Evolutionary conservation across 37 sponge, comb jelly and placozoan genomes (phyloP).

Genomic region (Tethya wilhelma): DNA sequence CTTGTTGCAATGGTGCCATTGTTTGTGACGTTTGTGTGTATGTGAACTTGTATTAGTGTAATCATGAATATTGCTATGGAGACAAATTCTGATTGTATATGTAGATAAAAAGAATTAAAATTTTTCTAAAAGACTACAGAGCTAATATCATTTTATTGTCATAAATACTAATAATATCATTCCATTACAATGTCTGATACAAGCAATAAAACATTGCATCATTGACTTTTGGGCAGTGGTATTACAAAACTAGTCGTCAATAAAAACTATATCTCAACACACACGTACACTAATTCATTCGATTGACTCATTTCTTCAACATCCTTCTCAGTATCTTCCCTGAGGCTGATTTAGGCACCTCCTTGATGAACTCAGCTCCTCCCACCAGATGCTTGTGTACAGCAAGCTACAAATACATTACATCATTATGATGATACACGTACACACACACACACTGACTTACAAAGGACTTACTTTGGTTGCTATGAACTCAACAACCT

Average conservation of each 20-base stretch:
- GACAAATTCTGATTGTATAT: background rate
- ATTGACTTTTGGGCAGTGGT: background rate
- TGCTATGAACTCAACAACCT: constrained; percentile 55
- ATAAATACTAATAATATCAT: background rate
- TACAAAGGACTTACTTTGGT: constrained; percentile 17
- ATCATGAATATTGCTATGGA: background rate
- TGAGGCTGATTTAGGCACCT: constrained; percentile 80
- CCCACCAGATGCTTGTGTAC: constrained; percentile 78
- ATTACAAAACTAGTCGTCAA: background rate
- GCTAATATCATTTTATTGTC: background rate
- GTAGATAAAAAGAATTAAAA: background rate
- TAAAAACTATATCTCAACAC: too few relatives aligned
- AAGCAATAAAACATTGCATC: background rate
- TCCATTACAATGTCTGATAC: background rate
- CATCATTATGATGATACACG: background rate
- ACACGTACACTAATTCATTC: background rate
- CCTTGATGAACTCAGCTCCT: constrained; percentile 80
- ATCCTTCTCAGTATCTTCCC: constrained; percentile 86
- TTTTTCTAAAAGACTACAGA: background rate
- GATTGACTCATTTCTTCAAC: constrained; percentile 21
- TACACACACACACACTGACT: background rate
- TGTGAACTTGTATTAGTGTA: background rate
- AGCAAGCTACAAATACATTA: constrained; percentile 12
- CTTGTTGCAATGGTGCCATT: background rate
- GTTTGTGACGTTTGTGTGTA: background rate